Percentiles rank a stretch among this genome's conserved stretches.
These are phyloP conservation scores for Anguilla anguilla DNA, from an alignment of 2,797 vertebrate genomes.

Conservation along the genomic window DNA sequence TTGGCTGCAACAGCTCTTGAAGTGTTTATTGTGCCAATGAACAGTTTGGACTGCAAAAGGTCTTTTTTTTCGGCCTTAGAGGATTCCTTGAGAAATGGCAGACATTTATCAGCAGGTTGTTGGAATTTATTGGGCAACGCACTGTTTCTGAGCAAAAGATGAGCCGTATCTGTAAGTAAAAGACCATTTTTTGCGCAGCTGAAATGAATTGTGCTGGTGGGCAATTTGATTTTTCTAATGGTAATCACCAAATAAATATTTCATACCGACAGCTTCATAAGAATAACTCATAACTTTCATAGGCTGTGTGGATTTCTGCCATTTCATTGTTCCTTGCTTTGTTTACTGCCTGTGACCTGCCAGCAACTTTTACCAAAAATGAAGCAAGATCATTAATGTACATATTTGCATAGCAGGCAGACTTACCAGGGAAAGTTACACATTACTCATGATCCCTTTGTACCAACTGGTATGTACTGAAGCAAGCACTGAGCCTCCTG, in stretches of 20 bases:
- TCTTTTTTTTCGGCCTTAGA: neutral
- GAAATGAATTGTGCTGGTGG: constrained; percentile 3
- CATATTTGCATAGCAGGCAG: neutral
- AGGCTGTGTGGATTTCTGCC: neutral
- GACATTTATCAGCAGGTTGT: constrained; percentile 4
- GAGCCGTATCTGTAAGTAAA: constrained; percentile 1
- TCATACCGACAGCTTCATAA: neutral
- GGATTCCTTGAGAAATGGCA: neutral
- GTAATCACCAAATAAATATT: neutral
- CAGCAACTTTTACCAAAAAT: neutral
- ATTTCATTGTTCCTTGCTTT: neutral
- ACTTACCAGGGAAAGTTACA: neutral
- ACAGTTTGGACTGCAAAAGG: neutral
- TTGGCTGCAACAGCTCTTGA: neutral
- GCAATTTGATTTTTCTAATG: neutral
- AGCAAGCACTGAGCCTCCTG: neutral
- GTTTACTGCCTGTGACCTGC: neutral
- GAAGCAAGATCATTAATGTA: neutral
- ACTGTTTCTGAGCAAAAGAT: neutral
- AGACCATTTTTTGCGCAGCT: neutral
- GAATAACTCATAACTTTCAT: no score
- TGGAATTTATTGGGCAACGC: neutral
- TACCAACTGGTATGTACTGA: neutral
- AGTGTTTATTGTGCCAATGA: constrained; percentile 10
- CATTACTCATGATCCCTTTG: neutral